A percentile compares a stretch with the other conserved stretches of the same genome.
Conservation (phyloP, 1,140 invertebrate genomes). For the Lethrus apterus region DNA sequence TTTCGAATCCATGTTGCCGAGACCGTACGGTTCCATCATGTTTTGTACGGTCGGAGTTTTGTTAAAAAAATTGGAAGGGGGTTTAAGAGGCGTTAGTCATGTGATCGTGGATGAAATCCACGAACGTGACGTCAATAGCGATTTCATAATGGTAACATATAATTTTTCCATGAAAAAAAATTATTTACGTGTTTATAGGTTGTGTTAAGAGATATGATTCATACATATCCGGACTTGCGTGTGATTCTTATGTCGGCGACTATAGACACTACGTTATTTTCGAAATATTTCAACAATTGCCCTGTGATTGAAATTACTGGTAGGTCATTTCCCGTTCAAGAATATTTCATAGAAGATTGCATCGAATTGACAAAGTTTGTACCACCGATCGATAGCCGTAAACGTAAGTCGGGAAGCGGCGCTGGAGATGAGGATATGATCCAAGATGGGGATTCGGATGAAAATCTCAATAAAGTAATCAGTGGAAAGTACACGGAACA, state of each 20-base stretch:
- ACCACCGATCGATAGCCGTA: conserved; percentile 61
- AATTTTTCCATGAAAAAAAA: background rate
- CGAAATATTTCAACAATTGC: conserved; percentile 84
- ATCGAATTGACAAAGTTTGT: conserved; percentile 75
- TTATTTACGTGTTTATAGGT: conserved; percentile 37
- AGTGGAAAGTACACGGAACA: conserved; percentile 48
- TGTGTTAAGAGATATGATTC: conserved; percentile 85
- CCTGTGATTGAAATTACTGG: conserved; percentile 76
- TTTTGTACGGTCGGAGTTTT: conserved; percentile 95
- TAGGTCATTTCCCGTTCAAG: conserved; percentile 70
- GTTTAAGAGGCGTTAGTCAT: conserved; percentile 80
- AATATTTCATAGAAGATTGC: conserved; percentile 88
- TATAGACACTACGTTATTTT: conserved; percentile 86
- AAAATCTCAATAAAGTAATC: conserved; percentile 66
- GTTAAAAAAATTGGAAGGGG: conserved; percentile 81
- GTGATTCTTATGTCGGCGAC: conserved; percentile 98
- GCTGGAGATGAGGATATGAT: conserved; percentile 47
- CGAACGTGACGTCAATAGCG: conserved; percentile 92
- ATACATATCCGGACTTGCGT: conserved; percentile 79
- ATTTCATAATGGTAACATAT: conserved; percentile 74
- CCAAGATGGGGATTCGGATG: conserved; percentile 59
- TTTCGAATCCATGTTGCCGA: conserved; percentile 80
- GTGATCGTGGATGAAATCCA: conserved; percentile 97
- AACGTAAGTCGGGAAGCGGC: conserved; percentile 49
- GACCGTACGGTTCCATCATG: conserved; percentile 86